Evolutionary conservation across 2,113 vertebrate species (phyloP).

Genomic region (Semnornis frantzii): DNA sequence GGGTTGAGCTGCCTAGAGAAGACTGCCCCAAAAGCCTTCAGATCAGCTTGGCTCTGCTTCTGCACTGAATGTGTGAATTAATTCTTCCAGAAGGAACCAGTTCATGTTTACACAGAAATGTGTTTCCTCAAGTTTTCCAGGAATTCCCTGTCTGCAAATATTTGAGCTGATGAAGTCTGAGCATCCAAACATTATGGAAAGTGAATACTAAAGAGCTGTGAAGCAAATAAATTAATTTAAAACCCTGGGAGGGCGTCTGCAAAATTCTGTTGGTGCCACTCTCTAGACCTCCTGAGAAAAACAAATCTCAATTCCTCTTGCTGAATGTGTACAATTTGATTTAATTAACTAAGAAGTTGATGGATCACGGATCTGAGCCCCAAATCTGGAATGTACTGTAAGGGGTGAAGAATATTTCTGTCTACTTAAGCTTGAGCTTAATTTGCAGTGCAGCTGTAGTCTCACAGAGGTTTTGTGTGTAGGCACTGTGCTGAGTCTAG

Average conservation of each 20-base stretch:
- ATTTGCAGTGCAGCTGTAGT: neutral
- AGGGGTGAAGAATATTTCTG: neutral
- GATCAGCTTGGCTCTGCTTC: neutral
- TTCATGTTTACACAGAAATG: neutral
- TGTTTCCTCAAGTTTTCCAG: constrained; percentile 15
- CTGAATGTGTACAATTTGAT: neutral
- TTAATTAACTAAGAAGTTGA: neutral
- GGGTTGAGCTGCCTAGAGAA: neutral
- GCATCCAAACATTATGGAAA: constrained; percentile 8
- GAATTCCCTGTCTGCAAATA: constrained; percentile 27
- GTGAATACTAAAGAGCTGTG: neutral
- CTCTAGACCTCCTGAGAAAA: neutral
- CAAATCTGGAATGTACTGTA: neutral
- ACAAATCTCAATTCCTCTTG: neutral
- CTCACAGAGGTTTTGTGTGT: neutral
- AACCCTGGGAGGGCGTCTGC: neutral
- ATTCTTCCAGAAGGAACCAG: neutral
- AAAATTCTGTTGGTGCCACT: neutral
- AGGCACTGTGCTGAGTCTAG: neutral
- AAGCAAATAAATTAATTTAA: neutral
- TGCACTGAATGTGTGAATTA: neutral
- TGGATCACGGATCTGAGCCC: neutral
- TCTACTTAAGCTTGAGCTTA: neutral
- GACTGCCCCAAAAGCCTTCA: neutral
- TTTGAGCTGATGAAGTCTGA: constrained; percentile 23